A percentile compares a stretch with the other conserved stretches of the same genome.
Conservation (phyloP, 2,113 vertebrate genomes). For the Leptosomus discolor region DNA sequence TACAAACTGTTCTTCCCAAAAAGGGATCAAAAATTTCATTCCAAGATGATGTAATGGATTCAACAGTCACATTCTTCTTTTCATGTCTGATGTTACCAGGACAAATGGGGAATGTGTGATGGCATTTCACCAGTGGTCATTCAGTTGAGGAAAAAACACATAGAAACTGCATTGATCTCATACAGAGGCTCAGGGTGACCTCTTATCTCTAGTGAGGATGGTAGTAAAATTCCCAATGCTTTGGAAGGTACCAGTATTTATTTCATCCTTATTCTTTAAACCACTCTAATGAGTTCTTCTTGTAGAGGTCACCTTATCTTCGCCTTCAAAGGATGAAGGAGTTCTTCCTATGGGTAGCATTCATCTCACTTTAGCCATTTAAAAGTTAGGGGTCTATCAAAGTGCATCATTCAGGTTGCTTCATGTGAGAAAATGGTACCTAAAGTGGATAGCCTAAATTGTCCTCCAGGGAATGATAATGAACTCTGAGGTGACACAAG, state of each 20-base stretch:
- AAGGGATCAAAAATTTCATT: background rate
- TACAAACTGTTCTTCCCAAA: background rate
- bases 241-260: background rate
- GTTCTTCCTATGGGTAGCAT: background rate
- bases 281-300: background rate
- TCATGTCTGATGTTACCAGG: background rate
- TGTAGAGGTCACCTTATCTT: background rate
- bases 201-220: background rate
- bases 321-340: background rate
- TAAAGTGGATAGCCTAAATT: background rate
- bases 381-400: background rate
- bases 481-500: background rate
- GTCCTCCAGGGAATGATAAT: slow-evolving; percentile 26
- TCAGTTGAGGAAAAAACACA: background rate
- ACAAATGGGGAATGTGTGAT: background rate
- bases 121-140: background rate
- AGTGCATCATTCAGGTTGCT: background rate
- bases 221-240: background rate
- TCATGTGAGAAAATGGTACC: slow-evolving; percentile 10
- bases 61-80: background rate
- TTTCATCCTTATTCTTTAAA: background rate
- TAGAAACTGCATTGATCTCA: background rate
- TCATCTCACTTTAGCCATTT: background rate
- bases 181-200: background rate
- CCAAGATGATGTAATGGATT: background rate